Percentiles rank a stretch among this genome's conserved stretches.
Conservation (phyloP, 2,113 vertebrate genomes). For the Protobothrops mucrosquamatus region DNA sequence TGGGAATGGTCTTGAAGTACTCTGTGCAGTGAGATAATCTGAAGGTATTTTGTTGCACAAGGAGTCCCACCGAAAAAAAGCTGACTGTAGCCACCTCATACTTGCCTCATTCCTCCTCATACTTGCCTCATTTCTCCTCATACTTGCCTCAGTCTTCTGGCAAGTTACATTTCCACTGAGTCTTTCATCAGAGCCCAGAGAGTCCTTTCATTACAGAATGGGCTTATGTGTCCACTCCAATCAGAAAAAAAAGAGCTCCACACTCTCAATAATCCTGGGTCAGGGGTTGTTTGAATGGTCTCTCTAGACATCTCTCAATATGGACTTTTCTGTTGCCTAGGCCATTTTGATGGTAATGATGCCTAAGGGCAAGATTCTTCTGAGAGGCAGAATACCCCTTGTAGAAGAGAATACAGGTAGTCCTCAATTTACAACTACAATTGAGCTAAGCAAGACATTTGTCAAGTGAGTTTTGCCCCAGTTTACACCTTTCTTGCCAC, state of each 20-base stretch:
- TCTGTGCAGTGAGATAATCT: not conserved
- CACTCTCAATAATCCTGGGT: not conserved
- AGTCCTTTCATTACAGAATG: not conserved
- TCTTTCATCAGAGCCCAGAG: not conserved
- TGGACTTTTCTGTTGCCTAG: not conserved
- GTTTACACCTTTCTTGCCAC: too few species aligned
- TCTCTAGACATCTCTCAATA: not conserved
- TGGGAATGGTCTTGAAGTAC: not conserved
- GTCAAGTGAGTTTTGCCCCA: too few species aligned
- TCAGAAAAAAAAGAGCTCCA: not conserved
- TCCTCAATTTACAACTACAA: too few species aligned
- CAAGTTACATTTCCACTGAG: not conserved
- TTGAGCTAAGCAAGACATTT: too few species aligned
- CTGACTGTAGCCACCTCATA: not conserved
- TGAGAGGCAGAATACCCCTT: not conserved
- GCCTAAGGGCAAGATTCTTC: not conserved
- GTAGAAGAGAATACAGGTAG: too few species aligned
- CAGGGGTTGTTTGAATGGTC: not conserved
- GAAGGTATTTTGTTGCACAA: not conserved
- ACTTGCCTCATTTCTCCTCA: too few species aligned
- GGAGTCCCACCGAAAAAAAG: not conserved
- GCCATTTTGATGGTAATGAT: not conserved
- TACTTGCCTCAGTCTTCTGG: not conserved
- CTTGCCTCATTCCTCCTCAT: too few species aligned
- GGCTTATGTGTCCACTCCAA: not conserved